Percentiles rank a stretch among this genome's conserved stretches.
Evolutionary conservation across 2,113 vertebrate species (phyloP).

Genomic region (Pycnonotus jocosus): DNA sequence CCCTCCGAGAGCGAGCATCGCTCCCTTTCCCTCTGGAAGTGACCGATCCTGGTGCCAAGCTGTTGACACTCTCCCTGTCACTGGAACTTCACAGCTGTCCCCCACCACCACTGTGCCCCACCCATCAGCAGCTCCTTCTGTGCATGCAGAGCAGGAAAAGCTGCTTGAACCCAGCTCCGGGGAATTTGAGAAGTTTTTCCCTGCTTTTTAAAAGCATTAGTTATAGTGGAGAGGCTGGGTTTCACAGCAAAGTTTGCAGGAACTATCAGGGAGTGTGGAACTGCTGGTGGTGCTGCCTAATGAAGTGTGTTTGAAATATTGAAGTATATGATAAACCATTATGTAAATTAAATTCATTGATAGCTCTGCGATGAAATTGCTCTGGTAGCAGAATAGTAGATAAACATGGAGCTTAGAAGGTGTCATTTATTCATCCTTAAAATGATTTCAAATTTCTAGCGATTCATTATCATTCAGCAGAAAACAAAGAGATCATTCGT

Average conservation of each 20-base stretch:
- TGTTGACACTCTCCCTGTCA: neutral
- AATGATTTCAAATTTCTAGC: slow-evolving; percentile 34
- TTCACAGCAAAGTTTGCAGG: neutral
- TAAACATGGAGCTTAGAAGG: slow-evolving; percentile 61
- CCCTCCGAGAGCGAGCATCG: fast-evolving
- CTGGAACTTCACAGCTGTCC: neutral
- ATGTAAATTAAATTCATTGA: slow-evolving; percentile 55
- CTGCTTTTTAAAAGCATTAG: neutral
- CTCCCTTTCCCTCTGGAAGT: neutral
- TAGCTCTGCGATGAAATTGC: slow-evolving; percentile 50
- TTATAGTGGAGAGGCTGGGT: neutral
- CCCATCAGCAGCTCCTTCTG: neutral
- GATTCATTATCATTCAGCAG: slow-evolving; percentile 39
- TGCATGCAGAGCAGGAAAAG: neutral
- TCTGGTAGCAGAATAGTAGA: slow-evolving; percentile 56
- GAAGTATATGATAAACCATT: slow-evolving; percentile 45
- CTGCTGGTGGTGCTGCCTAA: slow-evolving; percentile 31
- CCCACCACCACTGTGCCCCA: neutral
- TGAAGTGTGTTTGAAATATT: slow-evolving; percentile 45
- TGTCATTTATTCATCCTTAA: slow-evolving; percentile 63
- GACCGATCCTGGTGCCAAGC: neutral
- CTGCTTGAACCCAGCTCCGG: neutral
- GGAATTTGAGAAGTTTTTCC: neutral
- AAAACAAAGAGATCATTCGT: slow-evolving; percentile 57
- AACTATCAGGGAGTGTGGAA: neutral